These are phyloP conservation scores for Lota lota DNA, from an alignment of 2,113 vertebrate genomes.

Conservation along the genomic window DNA sequence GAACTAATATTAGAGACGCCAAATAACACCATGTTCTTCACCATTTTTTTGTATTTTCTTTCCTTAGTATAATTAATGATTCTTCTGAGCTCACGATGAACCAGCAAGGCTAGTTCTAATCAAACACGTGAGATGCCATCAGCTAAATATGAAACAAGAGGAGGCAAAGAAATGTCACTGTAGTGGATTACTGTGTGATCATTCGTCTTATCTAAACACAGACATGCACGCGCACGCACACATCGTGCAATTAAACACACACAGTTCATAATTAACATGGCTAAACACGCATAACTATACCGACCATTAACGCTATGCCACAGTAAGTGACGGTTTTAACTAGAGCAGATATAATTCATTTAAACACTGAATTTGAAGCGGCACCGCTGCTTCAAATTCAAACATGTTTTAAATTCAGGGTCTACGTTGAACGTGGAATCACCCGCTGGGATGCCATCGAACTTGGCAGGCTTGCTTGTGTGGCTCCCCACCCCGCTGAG, in stretches of 20 bases:
- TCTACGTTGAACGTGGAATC: slow-evolving; percentile 99
- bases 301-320: background rate
- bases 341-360: slow-evolving; percentile 25
- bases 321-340: background rate
- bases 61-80: slow-evolving; percentile 79
- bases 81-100: slow-evolving; percentile 63
- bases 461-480: slow-evolving; percentile 87
- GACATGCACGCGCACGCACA: slow-evolving; percentile 18
- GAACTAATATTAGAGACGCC: slow-evolving; percentile 81
- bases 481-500: slow-evolving; percentile 85
- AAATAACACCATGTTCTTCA: slow-evolving; percentile 59
- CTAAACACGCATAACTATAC: background rate
- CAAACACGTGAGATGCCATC: slow-evolving; percentile 40
- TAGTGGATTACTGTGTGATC: slow-evolving; percentile 45
- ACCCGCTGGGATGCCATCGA: slow-evolving; percentile 99
- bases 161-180: slow-evolving; percentile 63
- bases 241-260: slow-evolving; percentile 26
- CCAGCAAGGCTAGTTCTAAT: slow-evolving; percentile 21
- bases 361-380: slow-evolving; percentile 72
- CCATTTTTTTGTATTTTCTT: slow-evolving; percentile 31
- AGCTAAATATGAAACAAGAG: slow-evolving; percentile 26
- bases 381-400: slow-evolving; percentile 88
- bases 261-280: slow-evolving; percentile 5
- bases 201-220: slow-evolving; percentile 51
- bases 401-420: slow-evolving; percentile 98